Evolutionary conservation across 2,113 vertebrate genomes (phyloP).

Genomic region (Apodemus speciosus): DNA sequence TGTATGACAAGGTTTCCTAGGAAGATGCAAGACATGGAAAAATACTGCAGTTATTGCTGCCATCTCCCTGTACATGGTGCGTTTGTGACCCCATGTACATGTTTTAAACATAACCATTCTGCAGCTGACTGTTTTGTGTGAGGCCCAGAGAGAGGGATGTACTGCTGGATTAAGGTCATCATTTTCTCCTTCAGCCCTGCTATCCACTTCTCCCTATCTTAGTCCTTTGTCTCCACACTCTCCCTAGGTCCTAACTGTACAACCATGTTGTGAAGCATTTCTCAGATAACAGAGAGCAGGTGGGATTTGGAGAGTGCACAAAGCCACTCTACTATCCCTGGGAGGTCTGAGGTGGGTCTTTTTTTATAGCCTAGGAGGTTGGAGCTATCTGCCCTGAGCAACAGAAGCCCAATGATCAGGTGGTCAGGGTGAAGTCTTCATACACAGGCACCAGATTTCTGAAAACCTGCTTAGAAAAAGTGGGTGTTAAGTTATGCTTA

Average conservation of each 20-base stretch:
- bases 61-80: background rate
- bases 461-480: background rate
- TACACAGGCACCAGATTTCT: background rate
- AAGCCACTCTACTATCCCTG: background rate
- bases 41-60: background rate
- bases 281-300: background rate
- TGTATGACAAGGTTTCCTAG: fast-evolving
- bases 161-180: fast-evolving
- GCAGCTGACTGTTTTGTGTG: background rate
- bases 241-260: fast-evolving
- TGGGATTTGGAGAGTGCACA: background rate
- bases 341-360: no score
- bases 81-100: fast-evolving
- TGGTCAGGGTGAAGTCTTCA: background rate
- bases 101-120: background rate
- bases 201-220: fast-evolving
- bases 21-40: fast-evolving
- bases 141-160: background rate
- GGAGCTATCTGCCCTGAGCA: background rate
- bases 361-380: fast-evolving
- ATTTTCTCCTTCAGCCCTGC: fast-evolving
- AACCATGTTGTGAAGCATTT: background rate
- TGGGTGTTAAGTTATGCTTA: fast-evolving
- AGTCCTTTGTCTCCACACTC: background rate
- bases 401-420: background rate